Percentiles rank a stretch among this genome's conserved stretches.
Conservation (phyloP, 1,140 invertebrate species). For the Ceratoteleas bidentatus region DNA sequence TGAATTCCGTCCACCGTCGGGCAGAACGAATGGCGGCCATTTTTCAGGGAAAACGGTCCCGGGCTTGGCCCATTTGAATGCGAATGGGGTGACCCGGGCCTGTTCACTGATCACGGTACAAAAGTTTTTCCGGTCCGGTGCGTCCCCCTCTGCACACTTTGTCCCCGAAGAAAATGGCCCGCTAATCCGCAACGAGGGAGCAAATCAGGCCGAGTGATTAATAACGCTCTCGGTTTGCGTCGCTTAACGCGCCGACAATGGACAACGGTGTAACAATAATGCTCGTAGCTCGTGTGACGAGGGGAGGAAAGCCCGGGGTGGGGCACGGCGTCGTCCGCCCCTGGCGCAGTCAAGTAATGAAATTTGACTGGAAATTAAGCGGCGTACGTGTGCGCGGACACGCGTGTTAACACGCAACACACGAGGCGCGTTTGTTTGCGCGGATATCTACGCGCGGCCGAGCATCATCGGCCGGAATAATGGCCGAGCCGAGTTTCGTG, state of each 20-base stretch:
- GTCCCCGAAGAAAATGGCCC: conserved; percentile 49
- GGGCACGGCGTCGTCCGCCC: conserved; percentile 66
- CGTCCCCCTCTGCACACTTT: conserved; percentile 22
- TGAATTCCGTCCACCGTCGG: no score
- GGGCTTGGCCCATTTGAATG: conserved; percentile 9
- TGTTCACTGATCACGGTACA: conserved; percentile 30
- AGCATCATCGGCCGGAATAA: conserved; percentile 76
- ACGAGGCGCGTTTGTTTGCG: conserved; percentile 47
- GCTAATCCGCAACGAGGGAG: conserved; percentile 54
- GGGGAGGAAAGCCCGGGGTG: conserved; percentile 22
- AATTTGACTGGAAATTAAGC: conserved; percentile 81
- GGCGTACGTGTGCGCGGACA: conserved; percentile 50
- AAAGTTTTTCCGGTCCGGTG: conserved; percentile 34
- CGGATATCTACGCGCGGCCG: conserved; percentile 38
- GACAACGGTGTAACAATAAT: conserved; percentile 78
- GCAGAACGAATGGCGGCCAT: no score
- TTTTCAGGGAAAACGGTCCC: no score
- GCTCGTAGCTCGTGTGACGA: conserved; percentile 64
- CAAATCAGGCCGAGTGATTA: conserved; percentile 72
- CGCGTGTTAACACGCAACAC: conserved; percentile 53
- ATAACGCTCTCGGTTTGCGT: conserved; percentile 70
- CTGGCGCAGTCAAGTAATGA: conserved; percentile 78
- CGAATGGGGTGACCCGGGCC: conserved; percentile 7
- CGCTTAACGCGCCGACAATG: conserved; percentile 76
- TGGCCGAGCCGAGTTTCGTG: conserved; percentile 72